A percentile compares a stretch with the other conserved stretches of the same genome.
phyloP scores from a whole-genome alignment of 2,888 invertebrate species.

The Myopa tessellatipennis region DNA sequence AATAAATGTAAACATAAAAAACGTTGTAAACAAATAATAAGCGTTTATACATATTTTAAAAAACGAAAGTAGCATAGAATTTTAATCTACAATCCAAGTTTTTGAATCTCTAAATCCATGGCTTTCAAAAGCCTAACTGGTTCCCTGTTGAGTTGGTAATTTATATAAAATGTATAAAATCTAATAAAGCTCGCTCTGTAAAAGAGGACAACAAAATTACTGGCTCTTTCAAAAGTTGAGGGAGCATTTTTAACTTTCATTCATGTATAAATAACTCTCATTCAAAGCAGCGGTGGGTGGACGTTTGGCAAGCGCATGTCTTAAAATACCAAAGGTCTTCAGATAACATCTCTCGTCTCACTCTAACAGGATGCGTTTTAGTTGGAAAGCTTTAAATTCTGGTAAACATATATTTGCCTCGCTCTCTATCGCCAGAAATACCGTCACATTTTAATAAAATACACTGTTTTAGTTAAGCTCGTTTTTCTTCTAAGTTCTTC shows the following conservation, averaged over 20 bases:
- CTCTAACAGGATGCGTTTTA: slow-evolving; percentile 8
- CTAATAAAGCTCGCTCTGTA: neutral
- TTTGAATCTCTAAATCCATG: neutral
- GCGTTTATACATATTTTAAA: neutral
- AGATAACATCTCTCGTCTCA: neutral
- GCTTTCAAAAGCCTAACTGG: neutral
- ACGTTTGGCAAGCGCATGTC: slow-evolving; percentile 6
- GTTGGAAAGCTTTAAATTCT: neutral
- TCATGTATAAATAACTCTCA: slow-evolving; percentile 3
- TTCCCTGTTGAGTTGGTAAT: slow-evolving; percentile 13
- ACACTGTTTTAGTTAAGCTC: slow-evolving; percentile 16
- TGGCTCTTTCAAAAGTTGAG: too few species aligned
- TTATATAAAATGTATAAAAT: neutral
- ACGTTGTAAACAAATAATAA: neutral
- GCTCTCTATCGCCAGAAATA: slow-evolving; percentile 13
- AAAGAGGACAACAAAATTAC: too few species aligned
- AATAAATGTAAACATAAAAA: too few species aligned
- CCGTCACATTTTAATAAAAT: slow-evolving; percentile 19
- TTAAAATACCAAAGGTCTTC: neutral
- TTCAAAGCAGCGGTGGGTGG: slow-evolving; percentile 5
- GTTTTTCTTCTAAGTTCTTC: neutral
- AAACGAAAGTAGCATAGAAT: neutral
- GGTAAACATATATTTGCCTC: neutral
- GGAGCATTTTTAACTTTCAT: slow-evolving; percentile 1
- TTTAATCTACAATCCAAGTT: neutral